Evolutionary conservation across 2,797 vertebrate genomes (phyloP), one percentile per base, ranked within the genome.

Genomic region (Galago senegalensis): DNA sequence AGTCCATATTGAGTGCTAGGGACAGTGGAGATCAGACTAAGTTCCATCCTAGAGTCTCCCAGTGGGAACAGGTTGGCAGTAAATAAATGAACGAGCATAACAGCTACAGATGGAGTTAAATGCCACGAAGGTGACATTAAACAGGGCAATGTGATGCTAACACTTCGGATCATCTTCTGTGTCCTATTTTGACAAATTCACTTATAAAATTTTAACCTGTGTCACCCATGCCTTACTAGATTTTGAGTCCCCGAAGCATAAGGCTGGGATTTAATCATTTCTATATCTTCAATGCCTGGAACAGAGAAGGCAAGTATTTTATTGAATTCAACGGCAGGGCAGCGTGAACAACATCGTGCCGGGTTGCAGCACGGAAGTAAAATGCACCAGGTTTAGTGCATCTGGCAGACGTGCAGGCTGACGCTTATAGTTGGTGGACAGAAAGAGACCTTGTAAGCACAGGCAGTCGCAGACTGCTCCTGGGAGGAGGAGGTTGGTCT

Each of bases 231-330:
- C 43, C 53, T n/a, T n/a, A 5, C 12, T 53, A 34, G 77, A 46
- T 18, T 53, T 18, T 49, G 17, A 49, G 60, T 25, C 76, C 7
- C n/a, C n/a, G 8, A 7, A 27, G 18, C 25, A 23, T 11, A 65
- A 56, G 60, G 13, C 75, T 86, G 43, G 56, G 37, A 53, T 86
- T 77, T 77, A 25, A 37, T 96, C 4, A 40, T 31, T 76, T 87
- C 20, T 67, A 27, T 77, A 18, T 77, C 87, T 49, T 77, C 18
- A 65, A 27, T 40, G 72, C 72, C 77, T 87, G 25, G 29, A 18
- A 61, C 34, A 58, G 80, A 61, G 23, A 21, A 23, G 56, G 11
- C 70, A 43, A 72, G 37, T 72, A 20, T 87, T 82, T 27, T 12
- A 2, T 46, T 58, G 40, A 75, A 25, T 80, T 67, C 63, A 72